These are phyloP conservation scores for Hypomesus transpacificus DNA, from an alignment of 2,113 vertebrate species.

Conservation along the genomic window DNA sequence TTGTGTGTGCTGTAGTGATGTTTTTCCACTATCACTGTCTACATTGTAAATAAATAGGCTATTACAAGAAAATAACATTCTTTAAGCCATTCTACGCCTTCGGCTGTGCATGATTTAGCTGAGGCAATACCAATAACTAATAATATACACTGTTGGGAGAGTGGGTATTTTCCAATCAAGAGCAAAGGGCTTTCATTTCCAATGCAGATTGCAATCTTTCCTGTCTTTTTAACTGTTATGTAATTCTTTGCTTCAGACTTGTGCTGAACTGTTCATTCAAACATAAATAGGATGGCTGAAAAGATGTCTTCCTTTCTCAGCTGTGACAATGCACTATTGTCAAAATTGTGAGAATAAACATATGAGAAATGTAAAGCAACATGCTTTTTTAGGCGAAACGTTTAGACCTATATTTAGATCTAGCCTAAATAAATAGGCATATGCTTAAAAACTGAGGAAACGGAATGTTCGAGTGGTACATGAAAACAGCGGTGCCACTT, in stretches of 20 bases:
- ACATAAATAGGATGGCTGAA: too few relatives aligned
- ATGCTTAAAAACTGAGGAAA: not conserved
- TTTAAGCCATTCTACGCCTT: not conserved
- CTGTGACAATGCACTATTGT: too few relatives aligned
- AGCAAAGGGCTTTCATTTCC: slow-evolving; percentile 44
- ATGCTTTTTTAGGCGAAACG: not conserved
- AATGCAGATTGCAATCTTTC: slow-evolving; percentile 54
- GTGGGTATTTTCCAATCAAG: slow-evolving; percentile 31
- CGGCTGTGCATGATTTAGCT: slow-evolving; percentile 8
- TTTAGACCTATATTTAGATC: too few relatives aligned
- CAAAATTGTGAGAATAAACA: not conserved
- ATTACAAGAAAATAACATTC: slow-evolving; percentile 35
- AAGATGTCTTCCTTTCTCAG: too few relatives aligned
- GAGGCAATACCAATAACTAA: slow-evolving; percentile 56
- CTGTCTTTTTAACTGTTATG: slow-evolving; percentile 37
- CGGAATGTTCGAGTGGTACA: not conserved
- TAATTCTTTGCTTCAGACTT: slow-evolving; percentile 36
- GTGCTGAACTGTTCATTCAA: slow-evolving; percentile 6
- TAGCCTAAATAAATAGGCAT: not conserved
- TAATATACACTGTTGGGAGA: slow-evolving; percentile 22
- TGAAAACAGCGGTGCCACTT: too few relatives aligned
- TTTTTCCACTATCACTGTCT: not conserved
- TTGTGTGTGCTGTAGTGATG: not conserved
- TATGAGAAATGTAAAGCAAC: not conserved
- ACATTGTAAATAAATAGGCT: not conserved